A percentile compares a stretch with the other conserved stretches of the same genome.
Evolutionary conservation across 2,888 invertebrate genomes (phyloP).

Genomic region (Drosophila neutralis): DNA sequence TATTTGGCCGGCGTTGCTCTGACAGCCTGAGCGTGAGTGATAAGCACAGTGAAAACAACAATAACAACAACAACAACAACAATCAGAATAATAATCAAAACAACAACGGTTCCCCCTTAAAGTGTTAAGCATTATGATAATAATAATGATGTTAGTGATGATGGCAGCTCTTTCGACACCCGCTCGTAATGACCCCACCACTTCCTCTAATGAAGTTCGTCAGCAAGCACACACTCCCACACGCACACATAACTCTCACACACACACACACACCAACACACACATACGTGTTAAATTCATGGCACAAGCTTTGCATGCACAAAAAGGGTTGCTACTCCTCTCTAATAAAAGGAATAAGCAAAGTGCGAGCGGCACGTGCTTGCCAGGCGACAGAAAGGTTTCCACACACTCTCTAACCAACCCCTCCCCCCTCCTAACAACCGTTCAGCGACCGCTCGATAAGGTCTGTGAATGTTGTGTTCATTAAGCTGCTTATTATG

Average conservation of each 20-base stretch:
- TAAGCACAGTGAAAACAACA: slow-evolving; percentile 9
- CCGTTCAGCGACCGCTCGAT: slow-evolving; percentile 3
- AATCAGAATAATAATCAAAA: not conserved
- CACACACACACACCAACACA: slow-evolving; percentile 1
- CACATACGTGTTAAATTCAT: slow-evolving; percentile 66
- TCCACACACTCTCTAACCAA: not conserved
- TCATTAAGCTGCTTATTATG: slow-evolving; percentile 80
- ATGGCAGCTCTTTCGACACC: slow-evolving; percentile 15
- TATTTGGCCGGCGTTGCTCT: slow-evolving; percentile 37
- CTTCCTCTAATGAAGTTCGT: slow-evolving; percentile 17
- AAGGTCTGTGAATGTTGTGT: slow-evolving; percentile 49
- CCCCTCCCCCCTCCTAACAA: not conserved
- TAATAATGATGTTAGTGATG: slow-evolving; percentile 36
- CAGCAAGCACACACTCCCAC: slow-evolving; percentile 3
- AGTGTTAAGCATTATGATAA: slow-evolving; percentile 60
- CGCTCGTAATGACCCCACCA: slow-evolving; percentile 18
- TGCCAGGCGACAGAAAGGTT: slow-evolving; percentile 16
- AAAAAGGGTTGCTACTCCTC: slow-evolving; percentile 66
- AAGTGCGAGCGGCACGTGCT: slow-evolving; percentile 62
- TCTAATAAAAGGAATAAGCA: slow-evolving; percentile 2
- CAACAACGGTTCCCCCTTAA: slow-evolving; percentile 45
- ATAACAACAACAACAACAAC: not conserved
- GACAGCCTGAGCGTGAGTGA: slow-evolving; percentile 17
- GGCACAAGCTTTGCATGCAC: slow-evolving; percentile 58
- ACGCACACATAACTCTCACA: slow-evolving; percentile 4